phyloP scores from a whole-genome alignment of 2,888 invertebrate genomes.

The Drosophila maculinotata region DNA sequence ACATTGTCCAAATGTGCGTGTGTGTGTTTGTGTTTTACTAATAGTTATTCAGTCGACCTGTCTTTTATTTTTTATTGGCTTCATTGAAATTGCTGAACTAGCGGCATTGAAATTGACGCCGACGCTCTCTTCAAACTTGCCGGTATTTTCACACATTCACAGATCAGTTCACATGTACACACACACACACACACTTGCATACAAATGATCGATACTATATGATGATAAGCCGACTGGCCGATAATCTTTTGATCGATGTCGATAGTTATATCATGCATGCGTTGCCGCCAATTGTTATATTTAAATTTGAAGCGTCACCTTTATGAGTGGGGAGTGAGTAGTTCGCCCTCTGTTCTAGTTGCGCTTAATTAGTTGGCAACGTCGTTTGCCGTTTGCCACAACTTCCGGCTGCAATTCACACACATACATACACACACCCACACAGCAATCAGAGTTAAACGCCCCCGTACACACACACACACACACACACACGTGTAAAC shows the following conservation, averaged over 20 bases:
- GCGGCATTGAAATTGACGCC: constrained; percentile 32
- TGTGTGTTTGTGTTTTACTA: constrained; percentile 32
- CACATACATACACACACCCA: constrained; percentile 2
- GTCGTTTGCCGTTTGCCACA: constrained; percentile 37
- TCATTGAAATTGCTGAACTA: constrained; percentile 54
- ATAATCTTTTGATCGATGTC: constrained; percentile 30
- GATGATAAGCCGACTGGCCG: constrained; percentile 9
- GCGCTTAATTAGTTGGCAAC: constrained; percentile 67
- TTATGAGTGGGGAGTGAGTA: neutral
- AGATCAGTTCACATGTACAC: constrained; percentile 13
- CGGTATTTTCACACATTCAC: constrained; percentile 51
- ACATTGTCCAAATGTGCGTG: constrained; percentile 30
- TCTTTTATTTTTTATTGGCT: constrained; percentile 48
- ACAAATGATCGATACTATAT: constrained; percentile 10
- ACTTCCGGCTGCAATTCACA: constrained; percentile 68
- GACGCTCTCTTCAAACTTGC: constrained; percentile 43
- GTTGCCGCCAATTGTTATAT: neutral
- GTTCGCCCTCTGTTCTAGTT: constrained; percentile 35
- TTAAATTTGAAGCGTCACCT: constrained; percentile 4
- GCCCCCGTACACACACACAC: constrained; percentile 26
- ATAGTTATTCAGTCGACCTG: constrained; percentile 43
- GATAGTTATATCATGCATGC: constrained; percentile 30
- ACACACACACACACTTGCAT: constrained; percentile 20
- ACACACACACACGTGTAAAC: constrained; percentile 14
- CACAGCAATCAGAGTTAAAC: constrained; percentile 37